phyloP scores from a whole-genome alignment of 2,888 invertebrate species.

The Phalera bucephala region DNA sequence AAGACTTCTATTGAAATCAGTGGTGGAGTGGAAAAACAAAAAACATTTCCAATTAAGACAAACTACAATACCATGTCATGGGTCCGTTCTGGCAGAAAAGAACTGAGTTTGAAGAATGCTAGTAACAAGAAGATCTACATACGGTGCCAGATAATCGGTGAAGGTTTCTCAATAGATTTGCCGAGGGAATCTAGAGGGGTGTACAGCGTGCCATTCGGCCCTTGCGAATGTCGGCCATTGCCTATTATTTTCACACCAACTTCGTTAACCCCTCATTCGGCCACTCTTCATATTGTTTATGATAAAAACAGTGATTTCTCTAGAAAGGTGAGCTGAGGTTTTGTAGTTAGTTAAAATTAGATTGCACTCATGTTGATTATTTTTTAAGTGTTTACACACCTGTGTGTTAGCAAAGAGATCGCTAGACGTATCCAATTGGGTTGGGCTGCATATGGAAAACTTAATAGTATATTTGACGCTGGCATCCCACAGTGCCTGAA shows the following conservation, averaged over 20 bases:
- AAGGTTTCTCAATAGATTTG: conserved; percentile 65
- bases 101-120: conserved; percentile 65
- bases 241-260: conserved; percentile 58
- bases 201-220: conserved; percentile 55
- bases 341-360: no score
- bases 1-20: conserved; percentile 49
- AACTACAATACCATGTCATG: conserved; percentile 60
- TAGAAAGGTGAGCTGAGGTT: conserved; percentile 50
- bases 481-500: no score
- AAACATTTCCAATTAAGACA: conserved; percentile 65
- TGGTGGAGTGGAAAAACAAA: conserved; percentile 54
- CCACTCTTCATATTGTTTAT: conserved; percentile 53
- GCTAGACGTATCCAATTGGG: no score
- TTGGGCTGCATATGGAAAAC: no score
- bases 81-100: conserved; percentile 63
- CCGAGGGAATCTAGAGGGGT: conserved; percentile 56
- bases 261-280: conserved; percentile 46
- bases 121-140: conserved; percentile 59
- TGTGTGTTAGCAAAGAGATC: no score
- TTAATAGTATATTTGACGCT: no score
- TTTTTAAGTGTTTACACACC: no score
- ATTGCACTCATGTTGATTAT: not conserved
- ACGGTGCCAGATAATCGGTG: conserved; percentile 62
- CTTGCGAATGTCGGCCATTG: conserved; percentile 58
- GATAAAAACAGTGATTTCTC: conserved; percentile 62